phyloP scores from a whole-genome alignment of 2,797 vertebrate genomes.

The Falco novaeseelandiae region DNA sequence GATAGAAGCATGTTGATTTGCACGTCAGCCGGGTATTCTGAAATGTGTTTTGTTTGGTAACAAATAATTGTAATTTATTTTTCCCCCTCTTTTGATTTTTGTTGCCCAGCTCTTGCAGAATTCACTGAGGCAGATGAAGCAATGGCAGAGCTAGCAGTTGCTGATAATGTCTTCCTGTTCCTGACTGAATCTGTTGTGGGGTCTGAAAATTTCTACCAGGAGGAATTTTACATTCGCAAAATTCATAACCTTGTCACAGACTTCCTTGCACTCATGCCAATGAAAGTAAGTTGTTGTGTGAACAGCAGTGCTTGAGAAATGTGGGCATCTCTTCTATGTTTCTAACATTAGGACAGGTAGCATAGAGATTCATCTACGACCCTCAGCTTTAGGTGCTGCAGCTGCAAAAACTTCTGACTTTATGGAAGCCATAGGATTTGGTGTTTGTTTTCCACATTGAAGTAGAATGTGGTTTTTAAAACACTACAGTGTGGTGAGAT shows the following conservation, averaged over 20 bases:
- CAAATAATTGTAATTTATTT: background rate
- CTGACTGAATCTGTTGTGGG: constrained; percentile 91
- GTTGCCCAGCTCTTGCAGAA: constrained; percentile 86
- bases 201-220: constrained; percentile 89
- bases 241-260: constrained; percentile 94
- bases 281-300: constrained; percentile 86
- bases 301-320: background rate
- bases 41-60: background rate
- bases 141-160: constrained; percentile 90
- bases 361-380: background rate
- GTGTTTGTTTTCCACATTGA: background rate
- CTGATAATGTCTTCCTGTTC: constrained; percentile 92
- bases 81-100: background rate
- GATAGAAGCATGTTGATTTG: background rate
- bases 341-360: background rate
- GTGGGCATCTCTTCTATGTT: background rate
- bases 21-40: background rate
- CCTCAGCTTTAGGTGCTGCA: background rate
- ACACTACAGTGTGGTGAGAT: background rate
- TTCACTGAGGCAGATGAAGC: constrained; percentile 96
- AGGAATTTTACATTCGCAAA: constrained; percentile 95
- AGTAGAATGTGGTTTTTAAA: background rate
- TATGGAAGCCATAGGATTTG: background rate
- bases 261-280: constrained; percentile 97
- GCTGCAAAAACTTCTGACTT: background rate